Percentiles rank a stretch among this genome's conserved stretches.
phyloP scores from a whole-genome alignment of 1,140 invertebrate genomes.

The Drosophila littoralis region DNA sequence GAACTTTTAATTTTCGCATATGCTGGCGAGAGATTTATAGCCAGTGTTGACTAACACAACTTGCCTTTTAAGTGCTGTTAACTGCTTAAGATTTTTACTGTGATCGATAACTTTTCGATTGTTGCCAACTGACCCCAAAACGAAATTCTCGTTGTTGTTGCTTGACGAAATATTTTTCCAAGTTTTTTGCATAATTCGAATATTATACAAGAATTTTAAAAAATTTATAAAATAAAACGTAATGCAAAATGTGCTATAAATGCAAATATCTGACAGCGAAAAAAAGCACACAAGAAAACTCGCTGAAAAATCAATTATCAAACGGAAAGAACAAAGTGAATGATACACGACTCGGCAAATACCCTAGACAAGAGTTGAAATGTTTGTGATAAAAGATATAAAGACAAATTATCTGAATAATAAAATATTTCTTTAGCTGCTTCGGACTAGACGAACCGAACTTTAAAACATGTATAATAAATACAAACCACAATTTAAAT shows the following conservation, averaged over 20 bases:
- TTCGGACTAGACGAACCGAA: too few species aligned
- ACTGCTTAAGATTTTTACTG: neutral
- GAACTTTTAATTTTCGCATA: neutral
- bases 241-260: constrained; percentile 39
- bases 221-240: constrained; percentile 9
- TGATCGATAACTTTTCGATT: neutral
- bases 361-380: too few species aligned
- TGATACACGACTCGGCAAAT: neutral
- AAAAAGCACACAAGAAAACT: constrained; percentile 23
- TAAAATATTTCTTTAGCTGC: too few species aligned
- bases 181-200: constrained; percentile 43
- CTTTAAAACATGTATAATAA: too few species aligned
- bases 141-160: too few species aligned
- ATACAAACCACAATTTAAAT: too few species aligned
- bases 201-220: constrained; percentile 21
- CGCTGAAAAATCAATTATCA: constrained; percentile 53
- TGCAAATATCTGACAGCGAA: constrained; percentile 34
- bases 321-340: neutral
- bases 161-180: constrained; percentile 11
- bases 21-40: neutral
- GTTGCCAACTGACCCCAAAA: neutral
- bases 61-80: neutral
- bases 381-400: too few species aligned
- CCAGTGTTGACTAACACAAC: neutral
- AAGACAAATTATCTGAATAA: too few species aligned